Base-by-base conservation (phyloP, 2,113 vertebrate species). In the Numenius arquata region DNA sequence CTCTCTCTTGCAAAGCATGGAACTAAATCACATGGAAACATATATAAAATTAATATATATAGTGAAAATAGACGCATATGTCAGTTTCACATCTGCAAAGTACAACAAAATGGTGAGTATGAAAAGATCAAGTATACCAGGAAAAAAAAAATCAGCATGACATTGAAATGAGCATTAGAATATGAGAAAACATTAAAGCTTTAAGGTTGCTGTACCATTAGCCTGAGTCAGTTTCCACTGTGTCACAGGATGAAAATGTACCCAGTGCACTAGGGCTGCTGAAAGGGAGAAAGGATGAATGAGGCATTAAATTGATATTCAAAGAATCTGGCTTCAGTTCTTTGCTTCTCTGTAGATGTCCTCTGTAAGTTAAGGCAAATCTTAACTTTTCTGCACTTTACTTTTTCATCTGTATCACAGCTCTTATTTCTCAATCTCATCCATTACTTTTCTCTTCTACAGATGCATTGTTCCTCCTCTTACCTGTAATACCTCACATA, bases 1-100 rank as follows among this genome's bases (percentile, higher is more conserved):
- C 97, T 94, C 97, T 97, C 17, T 96, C 96, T 92, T 97, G 98
- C 96, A 99, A 96, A 96, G 97, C 98, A 67, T 81, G 98, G 86
- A 99, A 95, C 99, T 99, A 97, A 97, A 98, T 98, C 53, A 97
- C 68, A 96, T 0, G 32, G 82, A 79, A 92, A 96, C 76, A 96
- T 9, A 91, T 2, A 50, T 50, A 91, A 92, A 79, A 63, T 72
- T 81, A 94, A 55, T 43, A 25, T 36, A 75, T 30, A 36, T 1
- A 34, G 53, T 47, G 79, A 61, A 73, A 93, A 74, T 34, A 59
- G 4, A 82, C 30, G 13, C 32, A 68, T 12, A 23, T 38, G 11
- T 29, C 66, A 19, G 38, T 61, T 65, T 78, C 40, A 38, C 27
- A 45, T 75, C 43, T 92, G 65, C 48, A 19, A 96, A 91, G 36